phyloP scores from a whole-genome alignment of 2,888 invertebrate species.

The Steromphala cineraria region DNA sequence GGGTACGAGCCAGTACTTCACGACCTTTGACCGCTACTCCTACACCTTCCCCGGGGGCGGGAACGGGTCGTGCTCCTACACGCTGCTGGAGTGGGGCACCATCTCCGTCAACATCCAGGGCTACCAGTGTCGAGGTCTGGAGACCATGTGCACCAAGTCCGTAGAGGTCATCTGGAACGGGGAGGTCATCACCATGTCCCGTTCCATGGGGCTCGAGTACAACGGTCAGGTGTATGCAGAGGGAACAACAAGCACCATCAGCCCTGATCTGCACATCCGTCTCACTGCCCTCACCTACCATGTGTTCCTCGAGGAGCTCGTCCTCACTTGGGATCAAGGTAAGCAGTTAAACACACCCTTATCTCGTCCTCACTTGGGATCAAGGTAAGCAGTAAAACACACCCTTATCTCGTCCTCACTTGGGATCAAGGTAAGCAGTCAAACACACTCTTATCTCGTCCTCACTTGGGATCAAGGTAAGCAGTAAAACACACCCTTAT shows the following conservation, averaged over 20 bases:
- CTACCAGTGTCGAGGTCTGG: background rate
- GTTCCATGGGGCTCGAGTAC: background rate
- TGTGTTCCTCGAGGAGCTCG: background rate
- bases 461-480: no score
- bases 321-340: background rate
- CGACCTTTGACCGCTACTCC: background rate
- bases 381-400: no score
- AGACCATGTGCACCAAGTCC: conserved; percentile 10
- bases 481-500: no score
- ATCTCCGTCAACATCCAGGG: background rate
- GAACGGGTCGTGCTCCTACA: background rate
- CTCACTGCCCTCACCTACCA: background rate
- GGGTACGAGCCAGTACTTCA: background rate
- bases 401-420: no score
- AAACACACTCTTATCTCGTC: no score
- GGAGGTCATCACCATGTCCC: background rate
- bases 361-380: no score
- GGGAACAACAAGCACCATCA: background rate
- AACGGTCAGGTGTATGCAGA: background rate
- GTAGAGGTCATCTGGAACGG: background rate
- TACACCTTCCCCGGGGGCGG: background rate
- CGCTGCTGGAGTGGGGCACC: background rate
- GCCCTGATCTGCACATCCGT: background rate
- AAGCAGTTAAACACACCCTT: no score
- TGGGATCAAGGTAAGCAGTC: no score